phyloP scores from a whole-genome alignment of 2,888 invertebrate genomes.

The Pristionchus entomophagus region DNA sequence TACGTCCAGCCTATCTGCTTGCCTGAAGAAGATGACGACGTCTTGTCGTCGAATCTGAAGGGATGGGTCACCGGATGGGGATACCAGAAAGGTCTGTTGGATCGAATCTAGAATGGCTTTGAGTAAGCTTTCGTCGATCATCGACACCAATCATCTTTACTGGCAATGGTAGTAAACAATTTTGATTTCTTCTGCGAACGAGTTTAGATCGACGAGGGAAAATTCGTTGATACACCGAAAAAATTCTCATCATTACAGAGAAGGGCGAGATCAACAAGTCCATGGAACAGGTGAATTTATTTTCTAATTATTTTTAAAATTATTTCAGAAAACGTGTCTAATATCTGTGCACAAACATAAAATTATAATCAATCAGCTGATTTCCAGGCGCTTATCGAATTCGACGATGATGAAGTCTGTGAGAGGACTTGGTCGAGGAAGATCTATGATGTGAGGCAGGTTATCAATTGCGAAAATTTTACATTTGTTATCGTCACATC shows the following conservation, averaged over 20 bases:
- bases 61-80: neutral
- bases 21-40: neutral
- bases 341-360: no score
- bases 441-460: neutral
- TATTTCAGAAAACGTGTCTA: neutral
- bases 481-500: no score
- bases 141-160: no score
- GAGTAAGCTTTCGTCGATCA: neutral
- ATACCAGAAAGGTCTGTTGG: neutral
- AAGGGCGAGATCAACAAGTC: neutral
- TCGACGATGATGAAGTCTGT: neutral
- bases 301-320: neutral
- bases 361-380: no score
- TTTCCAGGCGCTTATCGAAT: neutral
- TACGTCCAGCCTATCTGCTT: neutral
- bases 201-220: no score
- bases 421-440: neutral
- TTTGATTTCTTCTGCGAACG: neutral
- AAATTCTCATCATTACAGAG: neutral
- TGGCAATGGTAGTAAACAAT: neutral
- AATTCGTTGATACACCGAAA: no score
- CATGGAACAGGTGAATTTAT: neutral
- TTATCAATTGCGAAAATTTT: no score
- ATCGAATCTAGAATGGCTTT: neutral
- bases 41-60: neutral